Evolutionary conservation across 2,113 vertebrate genomes (phyloP), one percentile per base, ranked within the genome.

Genomic region (Crotalus viridis): DNA sequence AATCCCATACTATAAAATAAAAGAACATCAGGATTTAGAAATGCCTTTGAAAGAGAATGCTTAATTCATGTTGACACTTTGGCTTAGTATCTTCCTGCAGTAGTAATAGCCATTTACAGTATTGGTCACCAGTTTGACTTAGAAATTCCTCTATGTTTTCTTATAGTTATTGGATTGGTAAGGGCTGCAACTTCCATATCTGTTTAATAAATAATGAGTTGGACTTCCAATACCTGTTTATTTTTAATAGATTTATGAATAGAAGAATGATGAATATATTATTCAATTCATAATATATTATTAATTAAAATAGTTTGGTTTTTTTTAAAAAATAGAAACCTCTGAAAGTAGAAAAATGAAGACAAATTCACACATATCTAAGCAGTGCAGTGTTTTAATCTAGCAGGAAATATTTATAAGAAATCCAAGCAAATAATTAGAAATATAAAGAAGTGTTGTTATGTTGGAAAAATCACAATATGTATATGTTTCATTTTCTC

Each of bases 321-420:
- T 39, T 81, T 81, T 74, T 43, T 4, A 21, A 43, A 21, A 43
- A 81, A 9, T 19, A 81, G 74, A 43, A 81, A 21, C 33, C 17
- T 9, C 74, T 43, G 74, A 81, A 81, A 81, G 17, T 33, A 81
- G 61, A 81, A 81, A 74, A 74, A n/a, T 17, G 19, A 39, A 81
- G 17, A 81, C 69, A n/a, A 52, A 69, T 52, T 48, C 43, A 74
- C 59, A 61, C 15, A 61, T 39, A 57, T 74, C 46, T 43, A 90
- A 69, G 22, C 46, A n/a, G 46, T 57, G 26, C 19, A 74, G 10
- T 26, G 21, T 0, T 0, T 91, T 26, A 48, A 1, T 88, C 8
- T 0, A 0, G 24, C n/a, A 56, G 33, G 21, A 56, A 0, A 0
- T n/a, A 48, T 5, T 48, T 56, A 52, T 28, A 39, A 74, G 39